These are phyloP conservation scores for Vidua chalybeata DNA, from an alignment of 2,113 vertebrate genomes.

Conservation along the genomic window DNA sequence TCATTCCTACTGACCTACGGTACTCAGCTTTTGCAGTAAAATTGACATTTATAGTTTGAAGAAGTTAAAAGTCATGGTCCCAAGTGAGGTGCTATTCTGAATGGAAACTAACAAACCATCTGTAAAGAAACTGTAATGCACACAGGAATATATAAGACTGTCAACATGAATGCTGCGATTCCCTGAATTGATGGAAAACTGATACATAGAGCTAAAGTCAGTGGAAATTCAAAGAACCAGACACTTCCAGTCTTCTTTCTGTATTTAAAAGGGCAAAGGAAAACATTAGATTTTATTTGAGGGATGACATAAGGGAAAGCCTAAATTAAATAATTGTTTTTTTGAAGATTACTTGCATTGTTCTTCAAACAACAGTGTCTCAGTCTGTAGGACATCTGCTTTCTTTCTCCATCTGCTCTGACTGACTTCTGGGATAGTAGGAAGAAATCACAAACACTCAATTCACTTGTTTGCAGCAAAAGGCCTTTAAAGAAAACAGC, in stretches of 20 bases:
- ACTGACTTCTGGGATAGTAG: constrained; percentile 21
- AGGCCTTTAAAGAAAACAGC: constrained; percentile 52
- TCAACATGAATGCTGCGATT: neutral
- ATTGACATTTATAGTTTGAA: neutral
- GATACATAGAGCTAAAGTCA: neutral
- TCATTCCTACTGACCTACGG: neutral
- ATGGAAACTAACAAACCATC: neutral
- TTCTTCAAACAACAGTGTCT: neutral
- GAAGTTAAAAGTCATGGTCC: neutral
- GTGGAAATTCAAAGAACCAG: constrained; percentile 1
- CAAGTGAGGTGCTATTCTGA: neutral
- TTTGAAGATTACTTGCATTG: neutral
- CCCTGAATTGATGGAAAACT: neutral
- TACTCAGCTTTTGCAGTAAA: neutral
- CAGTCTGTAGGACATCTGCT: neutral
- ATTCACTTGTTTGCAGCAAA: constrained; percentile 48
- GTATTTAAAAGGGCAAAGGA: neutral
- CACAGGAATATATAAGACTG: constrained; percentile 1
- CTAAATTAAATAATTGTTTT: neutral
- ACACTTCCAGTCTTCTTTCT: neutral
- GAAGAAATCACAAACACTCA: constrained; percentile 23
- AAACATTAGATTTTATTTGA: neutral
- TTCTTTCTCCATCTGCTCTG: neutral
- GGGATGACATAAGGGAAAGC: neutral
- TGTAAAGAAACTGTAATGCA: neutral